These are phyloP conservation scores for Anolis sagrei DNA, from an alignment of 2,113 vertebrate species.

Conservation along the genomic window DNA sequence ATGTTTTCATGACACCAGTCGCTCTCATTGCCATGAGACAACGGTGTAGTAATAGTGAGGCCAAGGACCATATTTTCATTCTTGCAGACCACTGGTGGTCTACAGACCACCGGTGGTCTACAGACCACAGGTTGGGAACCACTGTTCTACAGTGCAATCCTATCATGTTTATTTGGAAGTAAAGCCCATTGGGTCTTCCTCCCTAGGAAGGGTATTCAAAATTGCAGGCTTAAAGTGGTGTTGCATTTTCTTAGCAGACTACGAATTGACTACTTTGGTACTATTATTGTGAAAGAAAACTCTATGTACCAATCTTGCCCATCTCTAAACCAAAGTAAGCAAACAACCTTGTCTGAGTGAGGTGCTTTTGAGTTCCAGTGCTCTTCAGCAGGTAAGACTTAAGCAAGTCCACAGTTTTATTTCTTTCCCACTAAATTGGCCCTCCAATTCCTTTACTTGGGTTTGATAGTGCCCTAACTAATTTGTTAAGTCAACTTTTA, in stretches of 20 bases:
- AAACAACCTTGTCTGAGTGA: neutral
- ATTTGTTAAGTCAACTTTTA: constrained; percentile 59
- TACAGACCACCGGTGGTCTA: no score
- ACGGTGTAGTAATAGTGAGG: no score
- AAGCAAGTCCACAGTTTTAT: neutral
- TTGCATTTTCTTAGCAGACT: constrained; percentile 50
- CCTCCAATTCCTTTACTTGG: neutral
- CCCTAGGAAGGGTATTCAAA: neutral
- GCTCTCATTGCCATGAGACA: no score
- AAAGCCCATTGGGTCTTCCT: neutral
- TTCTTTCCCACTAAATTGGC: neutral
- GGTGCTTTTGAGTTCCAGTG: neutral
- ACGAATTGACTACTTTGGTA: constrained; percentile 51
- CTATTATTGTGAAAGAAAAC: constrained; percentile 43
- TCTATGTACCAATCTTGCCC: constrained; percentile 28
- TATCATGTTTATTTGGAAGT: neutral
- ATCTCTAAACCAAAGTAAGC: constrained; percentile 52
- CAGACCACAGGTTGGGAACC: no score
- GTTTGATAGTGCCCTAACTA: constrained; percentile 21
- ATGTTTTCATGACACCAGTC: no score
- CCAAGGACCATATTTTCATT: no score
- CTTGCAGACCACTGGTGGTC: no score
- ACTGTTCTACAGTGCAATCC: constrained; percentile 6
- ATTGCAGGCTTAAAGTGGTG: constrained; percentile 28
- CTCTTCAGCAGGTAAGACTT: neutral